A percentile compares a stretch with the other conserved stretches of the same genome.
phyloP scores from a whole-genome alignment of 2,888 invertebrate species.

The Temnothorax unifasciatus region DNA sequence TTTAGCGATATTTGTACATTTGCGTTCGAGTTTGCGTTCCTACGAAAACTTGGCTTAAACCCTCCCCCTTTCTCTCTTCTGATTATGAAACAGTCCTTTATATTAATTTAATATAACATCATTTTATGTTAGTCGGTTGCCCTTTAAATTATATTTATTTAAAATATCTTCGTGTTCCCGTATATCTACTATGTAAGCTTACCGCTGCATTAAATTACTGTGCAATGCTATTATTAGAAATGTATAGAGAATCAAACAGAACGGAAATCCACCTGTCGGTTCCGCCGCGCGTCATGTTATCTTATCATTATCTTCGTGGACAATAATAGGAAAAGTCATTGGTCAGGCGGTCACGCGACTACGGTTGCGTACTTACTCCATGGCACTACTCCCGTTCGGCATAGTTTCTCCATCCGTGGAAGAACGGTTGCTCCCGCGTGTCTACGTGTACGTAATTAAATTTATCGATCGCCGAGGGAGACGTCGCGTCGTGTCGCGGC shows the following conservation, averaged over 20 bases:
- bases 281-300: slow-evolving; percentile 47
- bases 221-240: not conserved
- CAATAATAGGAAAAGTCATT: slow-evolving; percentile 21
- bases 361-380: not conserved
- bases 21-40: too few species aligned
- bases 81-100: not conserved
- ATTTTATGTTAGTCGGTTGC: not conserved
- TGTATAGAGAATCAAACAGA: not conserved
- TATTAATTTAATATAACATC: not conserved
- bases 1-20: not conserved
- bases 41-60: not conserved
- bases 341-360: not conserved
- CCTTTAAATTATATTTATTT: not conserved
- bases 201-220: not conserved
- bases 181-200: not conserved
- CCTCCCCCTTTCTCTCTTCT: not conserved
- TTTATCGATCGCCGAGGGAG: slow-evolving; percentile 66
- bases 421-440: slow-evolving; percentile 22
- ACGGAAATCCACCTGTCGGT: not conserved
- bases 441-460: slow-evolving; percentile 64
- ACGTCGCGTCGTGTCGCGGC: slow-evolving; percentile 7
- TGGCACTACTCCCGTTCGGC: not conserved
- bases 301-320: slow-evolving; percentile 61
- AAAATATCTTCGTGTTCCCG: not conserved
- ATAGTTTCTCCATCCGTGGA: slow-evolving; percentile 17